Conservation (phyloP, 1,140 invertebrate species). For the Conus ventricosus region DNA sequence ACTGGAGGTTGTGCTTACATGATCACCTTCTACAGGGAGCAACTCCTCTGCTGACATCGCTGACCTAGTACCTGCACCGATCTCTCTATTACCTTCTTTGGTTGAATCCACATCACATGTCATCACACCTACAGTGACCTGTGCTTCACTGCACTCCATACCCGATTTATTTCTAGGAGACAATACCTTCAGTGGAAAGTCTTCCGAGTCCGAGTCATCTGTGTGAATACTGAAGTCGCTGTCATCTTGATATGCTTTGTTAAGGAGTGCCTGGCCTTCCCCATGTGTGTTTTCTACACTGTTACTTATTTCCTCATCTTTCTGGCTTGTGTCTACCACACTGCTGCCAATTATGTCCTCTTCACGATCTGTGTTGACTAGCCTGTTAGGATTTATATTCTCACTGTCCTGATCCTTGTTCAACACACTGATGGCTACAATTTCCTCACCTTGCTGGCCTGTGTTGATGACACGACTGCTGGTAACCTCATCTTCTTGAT, state of each 20-base stretch:
- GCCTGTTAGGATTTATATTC: neutral
- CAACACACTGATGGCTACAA: neutral
- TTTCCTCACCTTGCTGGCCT: neutral
- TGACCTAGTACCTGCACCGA: neutral
- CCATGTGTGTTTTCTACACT: neutral
- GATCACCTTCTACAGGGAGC: neutral
- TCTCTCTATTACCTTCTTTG: neutral
- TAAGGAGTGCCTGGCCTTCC: neutral
- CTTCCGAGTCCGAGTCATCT: neutral
- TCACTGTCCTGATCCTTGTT: neutral
- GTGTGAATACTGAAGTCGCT: constrained; percentile 3
- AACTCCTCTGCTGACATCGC: neutral
- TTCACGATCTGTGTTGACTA: no score
- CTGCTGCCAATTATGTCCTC: neutral
- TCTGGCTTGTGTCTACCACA: neutral
- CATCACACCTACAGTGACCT: neutral
- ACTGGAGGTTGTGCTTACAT: neutral
- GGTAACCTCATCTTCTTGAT: no score
- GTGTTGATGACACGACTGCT: neutral
- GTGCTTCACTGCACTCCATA: neutral
- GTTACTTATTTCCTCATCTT: neutral
- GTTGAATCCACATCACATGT: neutral
- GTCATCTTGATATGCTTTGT: neutral
- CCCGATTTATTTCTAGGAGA: neutral
- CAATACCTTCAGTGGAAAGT: neutral